Conservation (phyloP, 2,888 invertebrate species). For the Eucriotettix oculatus region DNA sequence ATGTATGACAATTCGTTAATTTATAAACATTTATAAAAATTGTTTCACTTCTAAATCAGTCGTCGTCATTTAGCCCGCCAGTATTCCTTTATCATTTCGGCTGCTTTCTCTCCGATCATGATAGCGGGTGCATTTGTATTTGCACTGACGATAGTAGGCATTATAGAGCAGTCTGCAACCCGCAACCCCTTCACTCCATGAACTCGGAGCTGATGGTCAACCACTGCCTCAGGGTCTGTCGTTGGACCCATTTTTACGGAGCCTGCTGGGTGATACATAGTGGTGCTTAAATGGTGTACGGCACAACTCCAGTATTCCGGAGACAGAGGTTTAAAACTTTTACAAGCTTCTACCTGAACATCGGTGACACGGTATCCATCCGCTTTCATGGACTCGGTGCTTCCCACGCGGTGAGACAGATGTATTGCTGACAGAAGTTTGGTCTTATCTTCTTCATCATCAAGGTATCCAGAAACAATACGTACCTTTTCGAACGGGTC, state of each 20-base stretch:
- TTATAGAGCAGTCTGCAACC: slow-evolving; percentile 1
- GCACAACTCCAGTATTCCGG: slow-evolving; percentile 4
- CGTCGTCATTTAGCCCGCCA: no score
- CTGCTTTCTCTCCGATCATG: not conserved
- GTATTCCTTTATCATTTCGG: no score
- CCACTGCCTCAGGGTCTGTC: not conserved
- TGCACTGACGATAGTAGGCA: not conserved
- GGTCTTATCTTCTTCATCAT: slow-evolving; percentile 2
- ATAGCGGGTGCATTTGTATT: not conserved
- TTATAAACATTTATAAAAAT: no score
- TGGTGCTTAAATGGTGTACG: not conserved
- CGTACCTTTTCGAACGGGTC: not conserved
- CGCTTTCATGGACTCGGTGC: slow-evolving; percentile 4
- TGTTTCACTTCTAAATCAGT: no score
- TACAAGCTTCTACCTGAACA: not conserved
- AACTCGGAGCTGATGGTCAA: not conserved
- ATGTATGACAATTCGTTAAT: no score
- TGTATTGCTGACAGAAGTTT: slow-evolving; percentile 5
- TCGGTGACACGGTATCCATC: slow-evolving; percentile 4
- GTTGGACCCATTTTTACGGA: slow-evolving; percentile 2
- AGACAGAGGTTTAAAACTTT: not conserved
- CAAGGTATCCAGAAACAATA: slow-evolving; percentile 6
- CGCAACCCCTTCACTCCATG: not conserved
- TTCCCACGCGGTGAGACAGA: not conserved
- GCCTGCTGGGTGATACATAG: slow-evolving; percentile 4